phyloP scores from a whole-genome alignment of 1,140 invertebrate genomes.

The Araneus ventricosus region DNA sequence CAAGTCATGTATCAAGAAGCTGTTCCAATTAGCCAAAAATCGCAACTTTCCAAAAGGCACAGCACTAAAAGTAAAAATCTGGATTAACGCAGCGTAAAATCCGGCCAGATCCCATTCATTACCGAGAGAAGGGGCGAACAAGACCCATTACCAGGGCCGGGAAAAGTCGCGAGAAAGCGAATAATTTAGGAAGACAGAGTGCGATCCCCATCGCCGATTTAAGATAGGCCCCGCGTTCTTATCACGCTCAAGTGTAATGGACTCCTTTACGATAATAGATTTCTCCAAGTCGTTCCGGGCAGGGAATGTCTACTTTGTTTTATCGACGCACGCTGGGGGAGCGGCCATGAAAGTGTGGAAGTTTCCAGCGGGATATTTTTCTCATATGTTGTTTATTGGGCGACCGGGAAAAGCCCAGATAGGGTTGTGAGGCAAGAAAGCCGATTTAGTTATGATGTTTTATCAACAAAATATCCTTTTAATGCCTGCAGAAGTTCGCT shows the following conservation, averaged over 20 bases:
- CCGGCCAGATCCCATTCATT: background rate
- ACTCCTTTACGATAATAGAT: conserved; percentile 31
- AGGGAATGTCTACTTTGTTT: background rate
- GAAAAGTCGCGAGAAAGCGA: background rate
- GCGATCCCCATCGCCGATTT: conserved; percentile 2
- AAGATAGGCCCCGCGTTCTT: background rate
- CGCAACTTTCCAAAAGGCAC: background rate
- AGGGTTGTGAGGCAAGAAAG: too few species aligned
- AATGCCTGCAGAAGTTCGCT: too few species aligned
- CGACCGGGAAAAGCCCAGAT: too few species aligned
- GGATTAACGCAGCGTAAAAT: background rate
- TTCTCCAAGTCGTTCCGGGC: background rate
- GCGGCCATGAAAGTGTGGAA: background rate
- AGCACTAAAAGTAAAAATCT: background rate
- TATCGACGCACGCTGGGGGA: too few species aligned
- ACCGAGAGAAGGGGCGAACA: background rate
- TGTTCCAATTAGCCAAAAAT: background rate
- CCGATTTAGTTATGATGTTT: too few species aligned
- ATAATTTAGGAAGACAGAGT: background rate
- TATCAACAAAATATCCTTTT: too few species aligned
- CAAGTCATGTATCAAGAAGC: background rate
- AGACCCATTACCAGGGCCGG: background rate
- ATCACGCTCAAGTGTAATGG: background rate
- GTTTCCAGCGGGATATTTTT: background rate
- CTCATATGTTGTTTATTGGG: background rate